Evolutionary conservation across 2,888 invertebrate genomes (phyloP).

Genomic region (Caenorhabditis auriculariae): DNA sequence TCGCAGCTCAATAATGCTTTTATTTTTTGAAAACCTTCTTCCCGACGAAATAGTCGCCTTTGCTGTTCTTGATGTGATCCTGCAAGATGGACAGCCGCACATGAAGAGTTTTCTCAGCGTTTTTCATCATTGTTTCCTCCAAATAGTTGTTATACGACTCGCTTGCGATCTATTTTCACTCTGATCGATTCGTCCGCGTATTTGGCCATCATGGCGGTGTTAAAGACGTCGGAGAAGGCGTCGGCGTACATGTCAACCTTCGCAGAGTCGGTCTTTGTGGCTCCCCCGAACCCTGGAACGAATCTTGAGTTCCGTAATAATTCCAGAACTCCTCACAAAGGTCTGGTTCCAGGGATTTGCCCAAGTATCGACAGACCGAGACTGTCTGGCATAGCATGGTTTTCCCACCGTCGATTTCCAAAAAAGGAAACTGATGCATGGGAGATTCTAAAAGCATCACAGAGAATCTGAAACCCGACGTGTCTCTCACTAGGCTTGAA

Average conservation of each 20-base stretch:
- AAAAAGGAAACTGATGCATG: slow-evolving; percentile 24
- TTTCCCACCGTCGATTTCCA: slow-evolving; percentile 31
- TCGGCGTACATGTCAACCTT: slow-evolving; percentile 32
- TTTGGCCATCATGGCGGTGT: slow-evolving; percentile 8
- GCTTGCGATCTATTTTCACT: background rate
- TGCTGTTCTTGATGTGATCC: slow-evolving; percentile 16
- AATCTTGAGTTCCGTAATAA: too few species aligned
- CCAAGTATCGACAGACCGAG: slow-evolving; percentile 30
- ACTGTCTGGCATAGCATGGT: slow-evolving; percentile 25
- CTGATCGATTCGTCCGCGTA: slow-evolving; percentile 12
- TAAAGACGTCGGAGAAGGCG: slow-evolving; percentile 19
- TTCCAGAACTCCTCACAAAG: slow-evolving; percentile 4
- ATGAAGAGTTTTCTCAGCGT: slow-evolving; percentile 5
- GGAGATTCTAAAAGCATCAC: slow-evolving; percentile 21
- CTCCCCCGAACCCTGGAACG: slow-evolving; percentile 30
- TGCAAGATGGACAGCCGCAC: slow-evolving; percentile 18
- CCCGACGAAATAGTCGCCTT: slow-evolving; percentile 28
- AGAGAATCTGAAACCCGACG: background rate
- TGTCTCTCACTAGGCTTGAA: slow-evolving; percentile 14
- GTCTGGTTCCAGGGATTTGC: slow-evolving; percentile 26
- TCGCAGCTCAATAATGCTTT: too few species aligned
- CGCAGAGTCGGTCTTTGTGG: slow-evolving; percentile 29
- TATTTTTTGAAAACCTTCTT: slow-evolving; percentile 7
- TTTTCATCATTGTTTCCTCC: slow-evolving; percentile 5
- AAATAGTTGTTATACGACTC: background rate